These are phyloP conservation scores for Lycaon pictus DNA, from an alignment of 2,113 vertebrate genomes.

Conservation along the genomic window DNA sequence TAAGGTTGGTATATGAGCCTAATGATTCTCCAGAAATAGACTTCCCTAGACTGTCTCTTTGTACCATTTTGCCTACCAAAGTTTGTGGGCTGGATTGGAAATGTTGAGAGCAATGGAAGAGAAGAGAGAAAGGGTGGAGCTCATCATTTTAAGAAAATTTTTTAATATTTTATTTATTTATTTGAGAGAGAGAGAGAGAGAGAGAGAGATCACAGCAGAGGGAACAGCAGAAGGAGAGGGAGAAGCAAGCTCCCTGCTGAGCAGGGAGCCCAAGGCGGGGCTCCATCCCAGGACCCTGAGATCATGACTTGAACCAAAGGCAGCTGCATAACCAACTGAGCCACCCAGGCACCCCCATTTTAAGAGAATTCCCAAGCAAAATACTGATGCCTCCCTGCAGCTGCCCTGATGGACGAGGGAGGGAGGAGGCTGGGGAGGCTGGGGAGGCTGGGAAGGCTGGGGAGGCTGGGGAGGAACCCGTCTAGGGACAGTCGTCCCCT, in stretches of 20 bases:
- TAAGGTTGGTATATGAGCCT: conserved; percentile 44
- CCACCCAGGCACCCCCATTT: no score
- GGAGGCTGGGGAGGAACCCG: accelerated
- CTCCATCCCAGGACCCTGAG: no score
- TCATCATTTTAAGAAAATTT: not conserved
- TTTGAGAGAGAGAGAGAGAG: no score
- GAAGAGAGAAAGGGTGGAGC: not conserved
- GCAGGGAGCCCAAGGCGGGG: no score
- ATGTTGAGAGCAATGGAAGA: no score
- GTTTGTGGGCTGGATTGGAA: not conserved
- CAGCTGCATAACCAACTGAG: no score
- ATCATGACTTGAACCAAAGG: no score
- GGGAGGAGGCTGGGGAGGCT: accelerated
- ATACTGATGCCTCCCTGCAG: not conserved
- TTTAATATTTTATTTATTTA: no score
- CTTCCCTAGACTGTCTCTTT: not conserved
- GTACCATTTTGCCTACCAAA: not conserved
- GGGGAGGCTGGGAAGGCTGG: accelerated
- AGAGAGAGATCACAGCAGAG: no score
- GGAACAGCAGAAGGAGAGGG: no score
- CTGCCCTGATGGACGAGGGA: no score
- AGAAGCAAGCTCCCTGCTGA: no score
- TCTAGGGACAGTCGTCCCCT: not conserved
- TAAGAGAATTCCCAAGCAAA: not conserved
- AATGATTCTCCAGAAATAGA: conserved; percentile 47